Base-by-base conservation (phyloP, 2,113 vertebrate genomes). In the Regulus satrapa region DNA sequence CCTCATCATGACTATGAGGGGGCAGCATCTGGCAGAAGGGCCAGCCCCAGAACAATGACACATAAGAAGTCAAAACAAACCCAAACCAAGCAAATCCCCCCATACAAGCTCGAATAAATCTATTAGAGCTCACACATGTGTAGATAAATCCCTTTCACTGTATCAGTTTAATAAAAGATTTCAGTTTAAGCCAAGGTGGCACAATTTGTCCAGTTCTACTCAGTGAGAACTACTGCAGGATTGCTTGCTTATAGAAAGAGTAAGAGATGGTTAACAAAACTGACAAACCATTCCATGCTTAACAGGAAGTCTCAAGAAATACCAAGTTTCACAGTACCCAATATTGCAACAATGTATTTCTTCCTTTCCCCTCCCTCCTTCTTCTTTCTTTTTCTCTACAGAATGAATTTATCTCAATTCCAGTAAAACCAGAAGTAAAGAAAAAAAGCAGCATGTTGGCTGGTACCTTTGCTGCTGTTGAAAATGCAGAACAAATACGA, bases 1-100 rank as follows among this genome's bases (percentile, higher is more conserved):
- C 20, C 54, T 38, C 29, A 26, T 61, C 4, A 2, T 0, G 1
- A 18, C 29, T 56, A 3, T 0, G 2, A 55, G 6, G 7, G 16
- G 5, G 40, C 59, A 72, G 55, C 38, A 17, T 55, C 32, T 0
- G 0, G 18, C 31, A 68, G 54, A 69, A 86, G 19, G n/a, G 11
- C 21, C 77, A 38, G 20, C 15, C 40, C 43, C 41, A 59, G 18
- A 62, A 5, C 12, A 76, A 1, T 4, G 83, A 61, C 5, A 21
- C 5, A 17, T 5, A n/a, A 45, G 51, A n/a, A 41, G 18, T 14
- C 46, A 67, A 82, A 82, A 3, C 23, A 81, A 58, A 56, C 26
- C 31, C 5, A 32, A 71, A 25, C 23, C 34, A 63, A 58, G 24
- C 49, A 51, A 46, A 6, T 2, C 1, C 1, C 3, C 31, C 31